Base-by-base conservation (phyloP, 2,113 vertebrate species). In the Cynoglossus semilaevis region DNA sequence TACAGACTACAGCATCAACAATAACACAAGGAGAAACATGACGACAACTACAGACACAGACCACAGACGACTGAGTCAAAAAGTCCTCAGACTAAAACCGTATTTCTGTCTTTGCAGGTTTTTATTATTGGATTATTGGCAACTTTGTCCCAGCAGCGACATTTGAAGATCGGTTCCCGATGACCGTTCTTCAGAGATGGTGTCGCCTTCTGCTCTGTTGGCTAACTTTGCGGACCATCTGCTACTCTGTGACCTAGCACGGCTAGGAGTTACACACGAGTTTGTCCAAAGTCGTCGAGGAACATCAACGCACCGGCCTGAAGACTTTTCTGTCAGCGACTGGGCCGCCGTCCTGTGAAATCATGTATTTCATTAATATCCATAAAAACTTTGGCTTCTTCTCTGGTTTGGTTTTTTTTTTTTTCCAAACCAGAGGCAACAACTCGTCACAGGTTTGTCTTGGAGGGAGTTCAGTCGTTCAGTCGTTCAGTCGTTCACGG, bases 241-340 rank as follows among this genome's bases (percentile, higher is more conserved):
- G 74, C 34, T 68, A 44, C 61, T 65, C 47, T 51, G 52, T 56
- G 60, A 35, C 44, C 74, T 55, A 56, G 45, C 72, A 63, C 61
- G 61, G 22, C 6, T 29, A 29, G 3, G 65, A 59, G 62, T 71
- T 57, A 47, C 29, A 63, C 63, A 68, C 41, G 73, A 29, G 22
- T 4, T 29, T 6, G 22, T 2, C 22, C 51, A 40, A 44, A 67
- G 64, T 73, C 67, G n/a, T n/a, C 83, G 67, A 61, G 38, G n/a
- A 69, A 52, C 67, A 60, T 71, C 46, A 18, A 50, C 68, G 58
- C 84, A 6, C 74, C 77, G 74, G 81, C 84, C 76, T 18, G 12
- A 10, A 60, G 55, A 8, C 38, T 70, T 64, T 64, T 19, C 15
- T 62, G 50, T 63, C 55, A 51, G 13, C 34, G 9, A 5, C 50